Evolutionary conservation across 2,888 invertebrate genomes (phyloP).

Genomic region (Limulus polyphemus): DNA sequence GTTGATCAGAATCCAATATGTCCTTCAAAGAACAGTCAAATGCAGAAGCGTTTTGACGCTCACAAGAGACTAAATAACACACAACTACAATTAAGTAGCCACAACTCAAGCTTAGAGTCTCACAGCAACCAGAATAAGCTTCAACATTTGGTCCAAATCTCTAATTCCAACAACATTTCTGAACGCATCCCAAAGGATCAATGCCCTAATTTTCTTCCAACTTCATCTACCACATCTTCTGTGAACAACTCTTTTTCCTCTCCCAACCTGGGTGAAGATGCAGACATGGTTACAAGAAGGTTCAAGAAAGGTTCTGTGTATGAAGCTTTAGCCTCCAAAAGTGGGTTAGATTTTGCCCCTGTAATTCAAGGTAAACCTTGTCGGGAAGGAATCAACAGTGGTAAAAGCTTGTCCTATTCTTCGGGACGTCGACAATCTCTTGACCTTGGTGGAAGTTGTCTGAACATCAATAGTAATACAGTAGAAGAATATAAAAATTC

Average conservation of each 20-base stretch:
- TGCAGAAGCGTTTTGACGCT: no score
- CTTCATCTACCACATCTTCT: no score
- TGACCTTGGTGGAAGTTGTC: not conserved
- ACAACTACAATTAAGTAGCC: no score
- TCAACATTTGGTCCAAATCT: no score
- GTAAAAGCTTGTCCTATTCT: not conserved
- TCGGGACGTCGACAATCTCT: not conserved
- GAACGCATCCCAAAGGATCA: not conserved
- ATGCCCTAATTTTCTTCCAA: no score
- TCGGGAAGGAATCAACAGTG: conserved; percentile 4
- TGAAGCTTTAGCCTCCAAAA: conserved; percentile 24
- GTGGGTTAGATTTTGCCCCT: conserved; percentile 25
- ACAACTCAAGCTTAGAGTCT: no score
- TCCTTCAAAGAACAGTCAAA: no score
- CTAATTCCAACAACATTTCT: no score
- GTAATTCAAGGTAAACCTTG: conserved; percentile 20
- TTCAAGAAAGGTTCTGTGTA: conserved; percentile 27
- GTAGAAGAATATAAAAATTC: no score
- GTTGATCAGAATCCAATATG: no score
- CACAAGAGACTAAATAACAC: no score
- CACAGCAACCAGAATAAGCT: no score
- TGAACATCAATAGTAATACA: not conserved
- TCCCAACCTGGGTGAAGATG: conserved; percentile 2
- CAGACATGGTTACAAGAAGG: conserved; percentile 24
- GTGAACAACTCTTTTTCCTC: not conserved